phyloP scores from a whole-genome alignment of 2,113 vertebrate species.

The Perca flavescens region DNA sequence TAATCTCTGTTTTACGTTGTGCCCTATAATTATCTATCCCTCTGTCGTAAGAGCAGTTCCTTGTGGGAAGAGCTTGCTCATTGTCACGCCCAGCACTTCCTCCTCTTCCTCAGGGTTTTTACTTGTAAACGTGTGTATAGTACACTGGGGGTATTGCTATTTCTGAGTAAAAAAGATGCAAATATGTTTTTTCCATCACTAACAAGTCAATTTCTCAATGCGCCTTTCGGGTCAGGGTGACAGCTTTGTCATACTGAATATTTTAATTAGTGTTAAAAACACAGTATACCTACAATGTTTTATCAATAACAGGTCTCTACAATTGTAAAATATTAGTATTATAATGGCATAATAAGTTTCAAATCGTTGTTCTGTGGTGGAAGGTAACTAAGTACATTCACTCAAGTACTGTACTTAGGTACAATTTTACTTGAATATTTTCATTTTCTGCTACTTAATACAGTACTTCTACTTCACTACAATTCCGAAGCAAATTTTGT shows the following conservation, averaged over 20 bases:
- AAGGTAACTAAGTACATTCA: too few relatives aligned
- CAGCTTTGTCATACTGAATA: not conserved
- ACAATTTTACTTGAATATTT: not conserved
- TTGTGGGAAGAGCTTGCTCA: conserved; percentile 3
- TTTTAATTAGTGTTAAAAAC: not conserved
- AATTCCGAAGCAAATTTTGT: too few relatives aligned
- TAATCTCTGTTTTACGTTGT: too few relatives aligned
- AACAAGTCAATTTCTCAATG: not conserved
- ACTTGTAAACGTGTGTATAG: too few relatives aligned
- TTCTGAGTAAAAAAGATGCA: not conserved
- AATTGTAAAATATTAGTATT: not conserved
- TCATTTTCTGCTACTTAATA: not conserved
- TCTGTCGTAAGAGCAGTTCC: conserved; percentile 2
- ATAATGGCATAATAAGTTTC: not conserved
- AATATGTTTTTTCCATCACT: not conserved
- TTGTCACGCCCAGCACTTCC: not conserved
- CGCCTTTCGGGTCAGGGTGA: not conserved
- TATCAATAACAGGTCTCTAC: not conserved
- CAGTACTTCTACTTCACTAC: not conserved
- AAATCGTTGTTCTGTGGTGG: not conserved
- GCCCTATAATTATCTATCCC: not conserved
- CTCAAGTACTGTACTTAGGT: not conserved
- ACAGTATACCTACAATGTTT: not conserved
- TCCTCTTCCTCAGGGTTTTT: not conserved
- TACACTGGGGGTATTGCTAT: not conserved